These are phyloP conservation scores for rabbit (Oryctolagus cuniculus) DNA, from an alignment of 2,113 vertebrate species.

Conservation along the genomic window DNA sequence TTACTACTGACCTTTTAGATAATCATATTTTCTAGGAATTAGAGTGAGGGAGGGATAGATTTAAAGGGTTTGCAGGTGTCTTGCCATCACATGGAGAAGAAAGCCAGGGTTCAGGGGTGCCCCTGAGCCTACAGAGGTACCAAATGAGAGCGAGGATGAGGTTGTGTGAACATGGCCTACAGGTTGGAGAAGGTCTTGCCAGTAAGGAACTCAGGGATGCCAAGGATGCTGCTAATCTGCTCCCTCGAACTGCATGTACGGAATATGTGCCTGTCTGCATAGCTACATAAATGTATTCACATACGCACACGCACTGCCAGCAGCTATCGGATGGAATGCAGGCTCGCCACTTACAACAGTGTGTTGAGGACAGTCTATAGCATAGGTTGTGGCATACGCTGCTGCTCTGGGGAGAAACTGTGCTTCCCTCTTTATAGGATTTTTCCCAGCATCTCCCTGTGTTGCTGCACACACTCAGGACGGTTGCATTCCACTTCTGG, in stretches of 20 bases:
- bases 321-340: not conserved
- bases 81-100: slow-evolving; percentile 7
- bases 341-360: not conserved
- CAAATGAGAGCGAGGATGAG: not conserved
- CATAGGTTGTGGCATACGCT: not conserved
- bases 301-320: not conserved
- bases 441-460: slow-evolving; percentile 41
- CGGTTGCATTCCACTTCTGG: slow-evolving; percentile 65
- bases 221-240: not conserved
- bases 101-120: not conserved
- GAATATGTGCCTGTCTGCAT: not conserved
- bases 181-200: not conserved
- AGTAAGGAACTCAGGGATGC: not conserved
- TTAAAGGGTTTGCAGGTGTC: not conserved
- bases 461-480: slow-evolving; percentile 61
- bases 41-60: not conserved
- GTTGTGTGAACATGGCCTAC: not conserved
- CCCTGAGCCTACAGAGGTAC: not conserved
- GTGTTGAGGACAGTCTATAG: not conserved
- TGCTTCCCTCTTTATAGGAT: slow-evolving; percentile 31
- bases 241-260: not conserved
- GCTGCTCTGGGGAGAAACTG: slow-evolving; percentile 9
- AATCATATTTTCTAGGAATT: not conserved
- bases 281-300: not conserved
- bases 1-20: not conserved